phyloP scores from a whole-genome alignment of 64 coral and sea anemone genomes.

The Stylophora pistillata region DNA sequence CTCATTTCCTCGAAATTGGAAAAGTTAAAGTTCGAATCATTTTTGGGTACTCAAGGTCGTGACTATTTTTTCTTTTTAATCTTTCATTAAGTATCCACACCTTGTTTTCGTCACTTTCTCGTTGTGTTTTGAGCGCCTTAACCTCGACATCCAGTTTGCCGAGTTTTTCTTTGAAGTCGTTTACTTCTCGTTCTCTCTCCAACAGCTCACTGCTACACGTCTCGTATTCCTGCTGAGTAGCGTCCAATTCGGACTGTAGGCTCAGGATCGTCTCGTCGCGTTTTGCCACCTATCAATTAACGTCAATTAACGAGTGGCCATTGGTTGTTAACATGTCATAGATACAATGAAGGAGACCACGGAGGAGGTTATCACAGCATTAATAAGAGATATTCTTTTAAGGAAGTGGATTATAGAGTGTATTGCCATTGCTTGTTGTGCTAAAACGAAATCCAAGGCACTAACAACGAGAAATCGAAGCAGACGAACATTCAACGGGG shows the following conservation, averaged over 20 bases:
- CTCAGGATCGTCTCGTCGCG: constrained; percentile 90
- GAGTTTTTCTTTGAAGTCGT: constrained; percentile 57
- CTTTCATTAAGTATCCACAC: background rate
- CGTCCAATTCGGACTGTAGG: constrained; percentile 88
- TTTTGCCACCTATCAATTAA: constrained; percentile 88
- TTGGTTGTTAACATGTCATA: background rate
- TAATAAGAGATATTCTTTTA: no score
- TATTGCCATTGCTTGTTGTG: no score
- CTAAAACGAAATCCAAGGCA: no score
- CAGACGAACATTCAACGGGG: no score
- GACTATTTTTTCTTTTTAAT: background rate
- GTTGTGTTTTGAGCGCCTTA: constrained; percentile 58
- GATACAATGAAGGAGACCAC: no score
- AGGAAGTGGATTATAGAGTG: no score
- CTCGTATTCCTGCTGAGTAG: constrained; percentile 85
- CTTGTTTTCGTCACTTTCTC: constrained; percentile 74
- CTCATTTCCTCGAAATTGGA: background rate
- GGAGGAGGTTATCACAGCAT: no score
- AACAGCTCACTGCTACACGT: constrained; percentile 68
- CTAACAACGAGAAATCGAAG: no score
- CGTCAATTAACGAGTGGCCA: background rate
- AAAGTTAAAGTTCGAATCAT: no score
- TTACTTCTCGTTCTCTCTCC: constrained; percentile 70
- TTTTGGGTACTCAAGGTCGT: background rate
- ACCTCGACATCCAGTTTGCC: constrained; percentile 66